A percentile compares a stretch with the other conserved stretches of the same genome.
These are phyloP conservation scores for Drosophila percnosoma DNA, from an alignment of 2,888 invertebrate genomes.

Conservation along the genomic window DNA sequence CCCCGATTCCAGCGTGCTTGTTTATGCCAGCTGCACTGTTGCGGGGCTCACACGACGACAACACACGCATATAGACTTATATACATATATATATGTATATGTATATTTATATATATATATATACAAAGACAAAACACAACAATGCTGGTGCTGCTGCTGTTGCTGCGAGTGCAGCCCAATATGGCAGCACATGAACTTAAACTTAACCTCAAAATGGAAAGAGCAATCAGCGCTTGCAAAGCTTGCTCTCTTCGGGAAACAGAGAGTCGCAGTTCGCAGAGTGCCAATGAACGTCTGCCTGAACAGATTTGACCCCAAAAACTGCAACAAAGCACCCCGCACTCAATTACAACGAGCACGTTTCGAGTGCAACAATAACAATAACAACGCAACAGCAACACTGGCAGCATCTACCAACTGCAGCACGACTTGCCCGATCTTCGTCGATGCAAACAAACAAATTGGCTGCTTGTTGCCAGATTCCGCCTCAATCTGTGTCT, in stretches of 20 bases:
- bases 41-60: slow-evolving; percentile 30
- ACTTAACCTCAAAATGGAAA: slow-evolving; percentile 56
- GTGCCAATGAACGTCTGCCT: slow-evolving; percentile 42
- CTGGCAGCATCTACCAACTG: neutral
- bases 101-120: neutral
- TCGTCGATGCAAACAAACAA: neutral
- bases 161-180: slow-evolving; percentile 37
- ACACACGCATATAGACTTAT: slow-evolving; percentile 7
- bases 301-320: slow-evolving; percentile 41
- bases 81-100: slow-evolving; percentile 1
- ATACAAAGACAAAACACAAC: slow-evolving; percentile 29
- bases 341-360: slow-evolving; percentile 11
- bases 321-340: neutral
- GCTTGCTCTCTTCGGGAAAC: neutral
- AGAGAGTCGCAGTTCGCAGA: slow-evolving; percentile 5
- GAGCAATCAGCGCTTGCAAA: slow-evolving; percentile 17
- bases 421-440: neutral
- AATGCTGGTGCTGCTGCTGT: slow-evolving; percentile 15
- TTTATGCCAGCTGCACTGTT: slow-evolving; percentile 41
- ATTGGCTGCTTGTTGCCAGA: neutral
- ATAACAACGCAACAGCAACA: slow-evolving; percentile 13
- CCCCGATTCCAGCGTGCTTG: slow-evolving; percentile 29
- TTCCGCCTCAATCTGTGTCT: neutral
- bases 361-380: neutral
- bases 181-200: slow-evolving; percentile 64